phyloP scores from a whole-genome alignment of 53 echinoderm and acorn worm genomes.

The Pentamera pediparva region DNA sequence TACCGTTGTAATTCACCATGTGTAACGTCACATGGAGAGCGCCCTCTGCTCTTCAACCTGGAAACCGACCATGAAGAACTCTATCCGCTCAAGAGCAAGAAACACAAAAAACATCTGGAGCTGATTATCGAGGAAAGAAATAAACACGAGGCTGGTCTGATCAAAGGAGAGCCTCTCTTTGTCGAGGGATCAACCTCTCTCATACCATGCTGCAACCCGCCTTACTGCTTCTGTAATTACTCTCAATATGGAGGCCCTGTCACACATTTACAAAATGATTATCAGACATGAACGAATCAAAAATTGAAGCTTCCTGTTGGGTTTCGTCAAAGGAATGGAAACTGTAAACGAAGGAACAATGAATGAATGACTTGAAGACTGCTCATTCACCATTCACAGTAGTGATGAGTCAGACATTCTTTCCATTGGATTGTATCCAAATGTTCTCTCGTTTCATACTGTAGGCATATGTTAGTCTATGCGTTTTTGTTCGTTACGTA shows the following conservation, averaged over 20 bases:
- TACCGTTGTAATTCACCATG: constrained; percentile 31
- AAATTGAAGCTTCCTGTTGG: no score
- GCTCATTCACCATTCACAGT: no score
- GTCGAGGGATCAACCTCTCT: not conserved
- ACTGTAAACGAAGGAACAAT: not conserved
- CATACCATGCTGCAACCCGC: constrained; percentile 85
- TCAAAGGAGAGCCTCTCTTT: constrained; percentile 48
- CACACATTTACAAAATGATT: no score
- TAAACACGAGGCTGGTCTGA: constrained; percentile 44
- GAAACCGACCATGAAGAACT: constrained; percentile 69
- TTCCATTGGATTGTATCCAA: no score
- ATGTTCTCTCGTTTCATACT: no score
- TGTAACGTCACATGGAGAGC: constrained; percentile 34
- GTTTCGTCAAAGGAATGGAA: no score
- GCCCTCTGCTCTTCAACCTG: constrained; percentile 67
- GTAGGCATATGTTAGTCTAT: no score
- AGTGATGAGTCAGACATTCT: not conserved
- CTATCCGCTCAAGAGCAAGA: constrained; percentile 40
- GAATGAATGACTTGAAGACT: not conserved
- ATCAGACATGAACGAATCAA: no score
- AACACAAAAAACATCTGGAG: constrained; percentile 31
- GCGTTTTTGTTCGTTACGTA: no score
- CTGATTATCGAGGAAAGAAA: constrained; percentile 25
- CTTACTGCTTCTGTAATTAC: constrained; percentile 84
- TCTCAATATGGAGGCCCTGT: no score